These are phyloP conservation scores for Plusia festucae DNA, from an alignment of 2,888 invertebrate species.

Conservation along the genomic window DNA sequence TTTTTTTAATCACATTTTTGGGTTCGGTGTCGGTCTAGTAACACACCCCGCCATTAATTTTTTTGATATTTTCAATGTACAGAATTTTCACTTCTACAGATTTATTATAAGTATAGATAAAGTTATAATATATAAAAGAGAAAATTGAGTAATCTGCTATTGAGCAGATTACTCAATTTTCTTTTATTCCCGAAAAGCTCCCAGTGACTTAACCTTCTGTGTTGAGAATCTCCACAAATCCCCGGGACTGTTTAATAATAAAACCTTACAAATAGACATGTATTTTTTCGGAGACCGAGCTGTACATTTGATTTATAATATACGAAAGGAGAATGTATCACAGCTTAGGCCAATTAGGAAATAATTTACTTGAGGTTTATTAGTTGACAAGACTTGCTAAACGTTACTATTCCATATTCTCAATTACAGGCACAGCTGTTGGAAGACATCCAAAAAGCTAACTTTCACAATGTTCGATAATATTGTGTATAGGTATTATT, in stretches of 20 bases:
- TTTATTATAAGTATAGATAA: too few species aligned
- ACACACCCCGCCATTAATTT: too few species aligned
- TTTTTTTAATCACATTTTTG: too few species aligned
- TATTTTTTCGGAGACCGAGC: not conserved
- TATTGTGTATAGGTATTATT: too few species aligned
- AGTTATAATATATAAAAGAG: too few species aligned
- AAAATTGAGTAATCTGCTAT: too few species aligned
- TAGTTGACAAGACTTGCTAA: not conserved
- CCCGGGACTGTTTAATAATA: not conserved
- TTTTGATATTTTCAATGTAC: too few species aligned
- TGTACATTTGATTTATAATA: not conserved
- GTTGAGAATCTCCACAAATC: not conserved
- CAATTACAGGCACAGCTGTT: not conserved
- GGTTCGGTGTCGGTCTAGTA: too few species aligned
- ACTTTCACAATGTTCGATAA: slow-evolving; percentile 6
- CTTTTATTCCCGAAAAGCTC: not conserved
- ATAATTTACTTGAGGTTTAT: not conserved
- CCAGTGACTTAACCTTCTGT: not conserved
- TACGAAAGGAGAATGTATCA: not conserved
- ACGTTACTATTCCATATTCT: not conserved
- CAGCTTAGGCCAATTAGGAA: not conserved
- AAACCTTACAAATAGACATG: not conserved
- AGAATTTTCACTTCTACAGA: too few species aligned
- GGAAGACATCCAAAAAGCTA: not conserved
- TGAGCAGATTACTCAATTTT: too few species aligned